Base-by-base conservation (phyloP, 2,113 vertebrate genomes). In the Ranitomeya imitator region DNA sequence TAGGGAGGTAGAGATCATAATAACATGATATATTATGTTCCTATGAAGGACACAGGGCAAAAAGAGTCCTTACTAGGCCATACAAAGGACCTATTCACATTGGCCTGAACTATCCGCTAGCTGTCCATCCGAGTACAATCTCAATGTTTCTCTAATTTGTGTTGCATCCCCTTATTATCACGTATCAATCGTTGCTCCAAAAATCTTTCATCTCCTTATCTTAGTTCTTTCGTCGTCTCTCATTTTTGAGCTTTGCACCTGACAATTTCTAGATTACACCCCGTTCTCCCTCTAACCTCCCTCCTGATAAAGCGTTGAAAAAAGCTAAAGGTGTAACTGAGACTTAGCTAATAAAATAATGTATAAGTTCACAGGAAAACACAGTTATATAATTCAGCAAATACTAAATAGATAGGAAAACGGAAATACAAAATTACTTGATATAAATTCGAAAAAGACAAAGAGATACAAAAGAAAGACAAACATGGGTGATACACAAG, bases 191-290 rank as follows among this genome's bases (percentile, higher is more conserved):
- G 6, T 6, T 71, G 13, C 69, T 65, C 63, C 63, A 37, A 71
- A 21, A 71, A 71, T 15, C 69, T 71, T 71, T 71, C 69, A 71
- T 31, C 69, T 71, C 13, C 69, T 71, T 37, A 71, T 71, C 69
- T 71, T 13, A 37, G 13, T 0, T 71, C 69, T 71, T 71, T 71
- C 69, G 31, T 37, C 26, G 13, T 37, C 69, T 71, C 69, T 71
- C 31, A 71, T 71, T 71, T 37, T 37, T 71, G 26, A 71, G 69
- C 13, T 71, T 37, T 71, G 69, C 16, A 16, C 69, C 69, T 71
- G 69, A 3, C 69, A 71, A 37, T 71, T 23, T 71, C 23, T 13
- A 71, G 69, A 15, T 26, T 71, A 31, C 23, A 5, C 23, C 14
- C 15, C 23, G 13, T 69, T 71, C 13, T 71, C 69, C 31, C 69